Evolutionary conservation across 2,888 invertebrate species (phyloP).

Genomic region (Cephus rjabovi): DNA sequence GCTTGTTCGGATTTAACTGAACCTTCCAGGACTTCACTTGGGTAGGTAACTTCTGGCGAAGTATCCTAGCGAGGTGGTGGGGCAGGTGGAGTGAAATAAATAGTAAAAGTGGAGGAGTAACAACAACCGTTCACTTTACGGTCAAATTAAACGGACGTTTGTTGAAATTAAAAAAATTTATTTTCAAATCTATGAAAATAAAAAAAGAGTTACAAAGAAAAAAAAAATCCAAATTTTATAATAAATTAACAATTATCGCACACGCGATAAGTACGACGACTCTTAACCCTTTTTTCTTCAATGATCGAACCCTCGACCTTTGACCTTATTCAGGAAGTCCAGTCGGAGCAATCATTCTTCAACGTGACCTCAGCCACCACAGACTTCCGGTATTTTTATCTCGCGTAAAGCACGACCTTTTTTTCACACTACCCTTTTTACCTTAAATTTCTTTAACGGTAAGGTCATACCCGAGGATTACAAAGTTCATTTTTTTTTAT

Average conservation of each 20-base stretch:
- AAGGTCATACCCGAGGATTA: background rate
- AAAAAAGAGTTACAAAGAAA: background rate
- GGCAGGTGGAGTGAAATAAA: slow-evolving; percentile 10
- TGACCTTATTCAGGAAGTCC: background rate
- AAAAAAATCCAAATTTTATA: background rate
- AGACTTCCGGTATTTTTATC: background rate
- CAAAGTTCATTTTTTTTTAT: background rate
- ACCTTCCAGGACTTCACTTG: slow-evolving; percentile 19
- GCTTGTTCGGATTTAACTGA: slow-evolving; percentile 27
- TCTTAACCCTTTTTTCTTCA: background rate
- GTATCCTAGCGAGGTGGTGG: background rate
- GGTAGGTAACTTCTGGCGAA: slow-evolving; percentile 14
- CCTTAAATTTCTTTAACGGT: background rate
- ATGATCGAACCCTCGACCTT: background rate
- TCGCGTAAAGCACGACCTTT: background rate
- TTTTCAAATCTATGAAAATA: background rate
- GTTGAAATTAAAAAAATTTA: background rate
- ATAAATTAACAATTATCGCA: background rate
- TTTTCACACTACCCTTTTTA: background rate
- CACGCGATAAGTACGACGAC: background rate
- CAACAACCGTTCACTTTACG: slow-evolving; percentile 2
- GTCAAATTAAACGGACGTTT: background rate
- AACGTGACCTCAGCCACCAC: background rate
- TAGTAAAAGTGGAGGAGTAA: background rate
- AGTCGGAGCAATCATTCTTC: background rate